Base-by-base conservation (phyloP, 2,888 invertebrate genomes). In the Cataglyphis livida region DNA sequence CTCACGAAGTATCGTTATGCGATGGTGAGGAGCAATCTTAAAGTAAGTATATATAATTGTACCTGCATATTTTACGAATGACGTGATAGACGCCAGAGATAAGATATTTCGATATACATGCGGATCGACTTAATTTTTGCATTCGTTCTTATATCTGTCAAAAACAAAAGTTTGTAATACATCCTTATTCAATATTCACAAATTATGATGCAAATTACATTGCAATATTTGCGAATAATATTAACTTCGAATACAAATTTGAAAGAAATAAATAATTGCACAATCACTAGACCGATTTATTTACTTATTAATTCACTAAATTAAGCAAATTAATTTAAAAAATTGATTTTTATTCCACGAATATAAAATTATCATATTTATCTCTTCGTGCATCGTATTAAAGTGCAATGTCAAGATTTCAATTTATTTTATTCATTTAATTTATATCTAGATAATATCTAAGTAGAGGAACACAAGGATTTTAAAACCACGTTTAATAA, bases 1-100 rank as follows among this genome's bases (percentile, higher is more conserved):
- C 62, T 71, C 15, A 48, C 10, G 28, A 64, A 25, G 28, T 44
- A 81, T 61, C 74, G 38, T 61, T 78, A 62, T 10, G 44, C 65
- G 61, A 35, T 61, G 70, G 38, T 28, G 57, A 71, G 44, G 28
- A 75, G 4, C 54, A 71, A 75, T 74, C 65, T 70, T 66, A 65
- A 83, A 59, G 57, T 41, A 38, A 10, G 10, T 78, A 57, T 57
- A 51, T 32, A 7, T 32, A 51, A 62, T 38, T 38, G 61, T 62
- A 59, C 32, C 35, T 38, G 65, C 54, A 65, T n/a, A 48, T 10
- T 35, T 81, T n/a, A 75, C 38, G 54, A 76, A 25, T 21, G n/a
- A n/a, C 38, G 41, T 57, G 35, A 9, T 15, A 7, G 6, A 48
- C 18, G 5, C 3, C 15, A 64, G 21, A 18, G 15, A 28, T 21